phyloP scores from a whole-genome alignment of 2,888 invertebrate genomes.

The Apantesis nais region DNA sequence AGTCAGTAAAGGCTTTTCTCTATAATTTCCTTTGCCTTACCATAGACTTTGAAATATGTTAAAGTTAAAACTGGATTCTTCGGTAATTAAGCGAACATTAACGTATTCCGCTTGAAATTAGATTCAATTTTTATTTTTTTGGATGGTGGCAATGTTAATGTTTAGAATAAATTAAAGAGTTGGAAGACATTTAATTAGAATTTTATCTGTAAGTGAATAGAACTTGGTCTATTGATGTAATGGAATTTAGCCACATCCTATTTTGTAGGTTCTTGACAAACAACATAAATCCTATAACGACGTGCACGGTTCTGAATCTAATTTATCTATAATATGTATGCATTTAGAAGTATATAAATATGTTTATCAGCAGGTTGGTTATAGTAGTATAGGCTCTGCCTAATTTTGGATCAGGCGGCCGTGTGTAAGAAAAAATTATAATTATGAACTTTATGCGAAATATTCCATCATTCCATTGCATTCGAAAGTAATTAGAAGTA shows the following conservation, averaged over 20 bases:
- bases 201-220: neutral
- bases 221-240: neutral
- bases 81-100: slow-evolving; percentile 28
- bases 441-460: too few relatives aligned
- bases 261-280: neutral
- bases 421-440: too few relatives aligned
- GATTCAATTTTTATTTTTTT: slow-evolving; percentile 4
- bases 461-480: too few relatives aligned
- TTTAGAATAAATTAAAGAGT: neutral
- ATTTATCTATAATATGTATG: too few relatives aligned
- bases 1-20: slow-evolving; percentile 32
- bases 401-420: too few relatives aligned
- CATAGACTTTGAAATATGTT: slow-evolving; percentile 42
- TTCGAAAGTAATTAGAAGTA: too few relatives aligned
- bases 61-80: slow-evolving; percentile 32
- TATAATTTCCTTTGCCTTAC: slow-evolving; percentile 41
- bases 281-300: too few relatives aligned
- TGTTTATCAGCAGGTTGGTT: too few relatives aligned
- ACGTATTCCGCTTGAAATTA: slow-evolving; percentile 19
- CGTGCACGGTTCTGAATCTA: too few relatives aligned
- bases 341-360: too few relatives aligned
- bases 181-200: neutral
- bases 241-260: neutral
- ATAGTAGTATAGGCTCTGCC: too few relatives aligned
- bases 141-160: neutral